Evolutionary conservation across 2,888 invertebrate species (phyloP), one percentile per base, ranked within the genome.

Genomic region (Diogma glabrata): DNA sequence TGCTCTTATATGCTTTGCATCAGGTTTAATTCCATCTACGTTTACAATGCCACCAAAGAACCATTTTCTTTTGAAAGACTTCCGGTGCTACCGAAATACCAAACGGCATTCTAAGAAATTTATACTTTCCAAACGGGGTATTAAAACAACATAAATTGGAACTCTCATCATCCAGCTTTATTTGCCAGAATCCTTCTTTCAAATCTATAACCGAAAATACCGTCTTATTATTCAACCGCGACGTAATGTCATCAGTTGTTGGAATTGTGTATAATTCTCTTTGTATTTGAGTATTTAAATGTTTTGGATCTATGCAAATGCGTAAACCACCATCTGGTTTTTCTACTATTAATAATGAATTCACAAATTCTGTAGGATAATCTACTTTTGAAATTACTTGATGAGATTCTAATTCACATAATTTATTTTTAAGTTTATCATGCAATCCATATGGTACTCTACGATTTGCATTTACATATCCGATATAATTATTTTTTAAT

Each of bases 221-320:
- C 12, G 33, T 14, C 47, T 53, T 55, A 19, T 47, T 49, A 17
- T 52, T 46, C 19, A 57, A 53, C 7, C 49, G 24, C 12, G 51
- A 36, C 9, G 47, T 54, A 4, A 60, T 52, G 50, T 61, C 58
- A 9, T 61, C 58, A 52, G 58, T 48, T 19, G 60, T 57, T 28
- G 61, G 58, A 54, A 63, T 60, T 19, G 56, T 50, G 52, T 57
- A 62, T 51, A 62, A 57, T 50, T 59, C 57, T 1, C 60, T 47
- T 47, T 58, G 54, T 47, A 63, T 60, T 17, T 55, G 56, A 8
- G 49, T 47, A 52, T 62, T 62, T 4, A 61, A 54, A 17, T 59
- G 56, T 19, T 56, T 59, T 49, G 57, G 57, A 53, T 60, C 57
- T 19, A 59, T 48, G 47, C 59, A 60, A 22, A 57, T 47, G n/a